phyloP scores from a whole-genome alignment of 2,888 invertebrate species.

The Leptopilina drosophilae region DNA sequence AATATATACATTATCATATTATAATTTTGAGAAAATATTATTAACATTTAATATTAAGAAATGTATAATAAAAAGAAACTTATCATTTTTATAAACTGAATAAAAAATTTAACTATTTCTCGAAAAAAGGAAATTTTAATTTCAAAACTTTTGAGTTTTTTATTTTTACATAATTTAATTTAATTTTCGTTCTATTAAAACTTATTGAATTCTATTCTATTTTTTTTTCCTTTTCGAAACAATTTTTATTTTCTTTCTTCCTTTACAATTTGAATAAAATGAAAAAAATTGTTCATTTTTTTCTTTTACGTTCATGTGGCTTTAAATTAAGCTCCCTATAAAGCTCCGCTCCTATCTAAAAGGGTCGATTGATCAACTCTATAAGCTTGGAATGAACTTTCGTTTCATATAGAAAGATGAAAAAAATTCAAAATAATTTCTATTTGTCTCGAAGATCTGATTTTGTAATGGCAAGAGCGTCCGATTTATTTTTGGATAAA shows the following conservation, averaged over 20 bases:
- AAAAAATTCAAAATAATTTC: background rate
- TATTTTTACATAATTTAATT: background rate
- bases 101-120: conserved; percentile 30
- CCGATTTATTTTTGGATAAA: conserved; percentile 37
- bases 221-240: background rate
- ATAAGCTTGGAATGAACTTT: background rate
- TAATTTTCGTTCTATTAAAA: background rate
- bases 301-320: too few relatives aligned
- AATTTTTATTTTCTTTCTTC: too few relatives aligned
- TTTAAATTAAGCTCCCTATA: conserved; percentile 10
- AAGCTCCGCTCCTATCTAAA: conserved; percentile 17
- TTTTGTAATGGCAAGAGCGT: conserved; percentile 9
- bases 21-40: conserved; percentile 21
- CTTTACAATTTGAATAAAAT: too few relatives aligned
- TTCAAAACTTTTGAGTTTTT: background rate
- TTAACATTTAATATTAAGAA: conserved; percentile 27
- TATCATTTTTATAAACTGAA: conserved; percentile 24
- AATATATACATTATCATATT: conserved; percentile 26
- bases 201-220: too few relatives aligned
- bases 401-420: conserved; percentile 4
- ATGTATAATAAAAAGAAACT: background rate
- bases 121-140: background rate
- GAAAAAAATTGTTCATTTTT: too few relatives aligned
- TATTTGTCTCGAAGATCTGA: background rate
- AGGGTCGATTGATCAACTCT: background rate